Conservation (phyloP, 2,888 invertebrate genomes). For the Tiliacea aurago region DNA sequence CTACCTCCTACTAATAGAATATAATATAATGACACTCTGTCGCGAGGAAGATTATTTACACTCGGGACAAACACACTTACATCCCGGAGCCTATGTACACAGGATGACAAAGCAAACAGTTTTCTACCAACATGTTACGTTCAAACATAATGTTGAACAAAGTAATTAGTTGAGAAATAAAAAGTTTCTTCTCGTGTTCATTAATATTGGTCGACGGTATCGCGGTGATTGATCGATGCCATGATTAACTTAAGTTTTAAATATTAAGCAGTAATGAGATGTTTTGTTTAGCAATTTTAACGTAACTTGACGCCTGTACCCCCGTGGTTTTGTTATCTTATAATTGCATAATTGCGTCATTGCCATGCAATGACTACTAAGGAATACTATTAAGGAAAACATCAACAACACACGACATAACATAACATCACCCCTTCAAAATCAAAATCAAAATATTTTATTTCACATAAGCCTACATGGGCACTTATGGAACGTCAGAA, state of each 20-base stretch:
- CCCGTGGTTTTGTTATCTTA: too few species aligned
- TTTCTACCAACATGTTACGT: constrained; percentile 42
- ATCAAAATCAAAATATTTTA: too few species aligned
- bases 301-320: fast-evolving
- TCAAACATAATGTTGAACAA: constrained; percentile 46
- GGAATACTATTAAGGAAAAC: background rate
- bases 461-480: too few species aligned
- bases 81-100: constrained; percentile 49
- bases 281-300: constrained; percentile 18
- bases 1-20: constrained; percentile 22
- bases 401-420: background rate
- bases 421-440: too few species aligned
- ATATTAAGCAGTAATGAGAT: constrained; percentile 73
- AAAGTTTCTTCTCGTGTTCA: constrained; percentile 53
- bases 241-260: constrained; percentile 67
- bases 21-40: constrained; percentile 25
- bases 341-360: too few species aligned
- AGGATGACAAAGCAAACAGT: constrained; percentile 38
- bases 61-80: constrained; percentile 43
- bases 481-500: too few species aligned
- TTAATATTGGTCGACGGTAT: constrained; percentile 61
- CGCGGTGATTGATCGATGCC: constrained; percentile 67
- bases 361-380: too few species aligned
- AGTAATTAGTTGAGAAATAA: constrained; percentile 46
- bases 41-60: constrained; percentile 46